phyloP scores from a whole-genome alignment of 2,888 invertebrate species.

The Orgyia antiqua region DNA sequence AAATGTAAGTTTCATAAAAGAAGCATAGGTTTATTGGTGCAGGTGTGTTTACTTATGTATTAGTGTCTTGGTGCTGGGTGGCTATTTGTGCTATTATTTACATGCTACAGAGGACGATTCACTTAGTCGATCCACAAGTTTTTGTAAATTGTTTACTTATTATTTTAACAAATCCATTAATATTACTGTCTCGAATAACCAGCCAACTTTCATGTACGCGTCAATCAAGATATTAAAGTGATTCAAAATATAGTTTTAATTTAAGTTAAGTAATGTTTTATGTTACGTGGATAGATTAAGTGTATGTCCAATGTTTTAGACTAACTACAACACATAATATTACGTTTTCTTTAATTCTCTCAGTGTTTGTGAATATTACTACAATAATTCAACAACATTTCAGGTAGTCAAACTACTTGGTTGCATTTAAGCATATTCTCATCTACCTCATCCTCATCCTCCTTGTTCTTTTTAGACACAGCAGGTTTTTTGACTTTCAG shows the following conservation, averaged over 20 bases:
- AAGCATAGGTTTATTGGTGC: constrained; percentile 41
- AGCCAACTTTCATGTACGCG: too few species aligned
- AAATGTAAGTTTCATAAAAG: constrained; percentile 38
- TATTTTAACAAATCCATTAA: background rate
- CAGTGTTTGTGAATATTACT: constrained; percentile 32
- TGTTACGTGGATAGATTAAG: constrained; percentile 12
- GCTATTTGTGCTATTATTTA: constrained; percentile 14
- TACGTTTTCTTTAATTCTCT: constrained; percentile 48
- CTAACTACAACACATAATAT: constrained; percentile 40
- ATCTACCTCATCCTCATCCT: constrained; percentile 60
- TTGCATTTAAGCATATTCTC: constrained; percentile 21
- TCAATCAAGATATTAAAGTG: too few species aligned
- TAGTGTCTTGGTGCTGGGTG: constrained; percentile 46
- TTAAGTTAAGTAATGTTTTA: background rate
- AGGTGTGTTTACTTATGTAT: constrained; percentile 32
- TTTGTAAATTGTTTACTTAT: too few species aligned
- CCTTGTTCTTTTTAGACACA: constrained; percentile 56
- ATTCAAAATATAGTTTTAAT: too few species aligned
- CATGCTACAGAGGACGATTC: constrained; percentile 25
- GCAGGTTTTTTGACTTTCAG: constrained; percentile 72
- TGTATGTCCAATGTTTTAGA: constrained; percentile 31
- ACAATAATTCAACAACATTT: constrained; percentile 23
- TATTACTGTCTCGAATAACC: background rate
- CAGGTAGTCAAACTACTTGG: constrained; percentile 23
- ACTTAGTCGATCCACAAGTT: constrained; percentile 7